Conservation (phyloP, 2,888 invertebrate genomes). For the Ptychoptera albimana region DNA sequence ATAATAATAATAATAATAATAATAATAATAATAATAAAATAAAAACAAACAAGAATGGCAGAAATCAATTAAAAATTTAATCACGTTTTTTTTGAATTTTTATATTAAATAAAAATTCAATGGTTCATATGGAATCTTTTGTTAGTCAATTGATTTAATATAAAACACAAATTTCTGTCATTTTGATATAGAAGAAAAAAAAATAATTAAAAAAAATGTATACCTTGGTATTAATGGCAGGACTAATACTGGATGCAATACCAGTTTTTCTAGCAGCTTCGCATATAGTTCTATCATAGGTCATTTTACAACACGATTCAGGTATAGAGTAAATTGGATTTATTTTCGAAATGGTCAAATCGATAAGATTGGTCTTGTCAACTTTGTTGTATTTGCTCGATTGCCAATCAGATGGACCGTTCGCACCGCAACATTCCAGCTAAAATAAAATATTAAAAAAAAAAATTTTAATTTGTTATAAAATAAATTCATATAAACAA, state of each 20-base stretch:
- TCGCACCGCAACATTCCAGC: slow-evolving; percentile 66
- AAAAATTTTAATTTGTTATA: slow-evolving; percentile 1
- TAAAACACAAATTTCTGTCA: no score
- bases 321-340: slow-evolving; percentile 41
- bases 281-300: slow-evolving; percentile 33
- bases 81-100: background rate
- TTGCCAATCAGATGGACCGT: slow-evolving; percentile 55
- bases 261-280: slow-evolving; percentile 32
- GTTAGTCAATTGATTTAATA: no score
- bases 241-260: slow-evolving; percentile 30
- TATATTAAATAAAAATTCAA: no score
- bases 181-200: no score
- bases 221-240: slow-evolving; percentile 36
- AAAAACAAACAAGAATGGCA: background rate
- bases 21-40: background rate
- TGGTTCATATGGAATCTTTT: no score
- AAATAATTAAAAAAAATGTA: slow-evolving; percentile 8
- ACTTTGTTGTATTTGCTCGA: slow-evolving; percentile 39
- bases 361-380: slow-evolving; percentile 28
- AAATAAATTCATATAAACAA: background rate
- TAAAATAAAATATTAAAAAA: slow-evolving; percentile 20
- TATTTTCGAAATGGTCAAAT: slow-evolving; percentile 35
- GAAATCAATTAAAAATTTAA: background rate
- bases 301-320: slow-evolving; percentile 37
- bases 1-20: background rate